Evolutionary conservation across 2,888 invertebrate genomes (phyloP).

Genomic region (Rhopalosiphum nymphaeae): DNA sequence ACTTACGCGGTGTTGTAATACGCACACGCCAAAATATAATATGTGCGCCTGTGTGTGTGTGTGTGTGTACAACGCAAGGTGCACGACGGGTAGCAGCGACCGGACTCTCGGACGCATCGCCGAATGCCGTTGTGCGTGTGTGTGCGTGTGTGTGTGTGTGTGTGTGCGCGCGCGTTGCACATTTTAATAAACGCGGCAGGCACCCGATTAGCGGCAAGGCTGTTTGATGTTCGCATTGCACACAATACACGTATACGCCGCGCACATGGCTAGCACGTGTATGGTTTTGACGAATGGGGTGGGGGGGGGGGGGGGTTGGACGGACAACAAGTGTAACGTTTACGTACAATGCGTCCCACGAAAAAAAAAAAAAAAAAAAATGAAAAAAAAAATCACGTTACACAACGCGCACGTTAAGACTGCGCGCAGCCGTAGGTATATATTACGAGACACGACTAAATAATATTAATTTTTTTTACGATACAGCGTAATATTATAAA

Average conservation of each 20-base stretch:
- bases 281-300: conserved; percentile 54
- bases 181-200: conserved; percentile 59
- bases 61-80: background rate
- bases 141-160: too few relatives aligned
- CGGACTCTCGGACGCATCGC: background rate
- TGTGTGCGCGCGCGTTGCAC: conserved; percentile 26
- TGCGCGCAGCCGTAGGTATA: background rate
- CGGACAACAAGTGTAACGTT: conserved; percentile 55
- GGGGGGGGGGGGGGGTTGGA: too few relatives aligned
- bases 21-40: background rate
- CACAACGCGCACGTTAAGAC: background rate
- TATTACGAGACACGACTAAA: background rate
- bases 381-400: background rate
- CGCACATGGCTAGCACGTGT: conserved; percentile 63
- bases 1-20: background rate
- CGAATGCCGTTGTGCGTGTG: background rate
- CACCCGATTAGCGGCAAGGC: conserved; percentile 55
- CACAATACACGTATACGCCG: conserved; percentile 12
- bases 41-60: background rate
- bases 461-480: background rate
- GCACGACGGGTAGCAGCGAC: background rate
- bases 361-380: too few relatives aligned
- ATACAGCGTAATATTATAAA: background rate
- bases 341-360: background rate
- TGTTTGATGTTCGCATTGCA: conserved; percentile 59